Base-by-base conservation (phyloP, 2,113 vertebrate genomes). In the Hoplias malabaricus region DNA sequence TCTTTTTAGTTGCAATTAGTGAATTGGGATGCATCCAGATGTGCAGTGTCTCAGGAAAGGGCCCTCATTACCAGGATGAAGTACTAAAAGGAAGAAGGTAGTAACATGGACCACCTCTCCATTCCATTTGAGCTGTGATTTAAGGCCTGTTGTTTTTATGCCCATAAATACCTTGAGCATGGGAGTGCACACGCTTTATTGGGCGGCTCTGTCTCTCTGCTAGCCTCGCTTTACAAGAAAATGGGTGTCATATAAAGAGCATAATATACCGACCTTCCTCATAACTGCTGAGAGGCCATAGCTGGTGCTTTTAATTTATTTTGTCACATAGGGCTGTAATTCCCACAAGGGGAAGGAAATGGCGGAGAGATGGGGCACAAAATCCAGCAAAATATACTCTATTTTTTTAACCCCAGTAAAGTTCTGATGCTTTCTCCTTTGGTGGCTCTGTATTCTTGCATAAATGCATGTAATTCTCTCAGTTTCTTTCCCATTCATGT, bases 61-160 rank as follows among this genome's bases (percentile, higher is more conserved):
- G 8, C 16, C 34, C 53, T 69, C 10, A 69, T 62, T 67, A 69
- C 65, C 29, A 33, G 29, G 23, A 27, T 56, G 16, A 29, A 62
- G 57, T 61, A 42, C 27, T 72, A 56, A 75, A 67, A 68, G 48
- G 36, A 80, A 80, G 40, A 29, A 68, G 59, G 59, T 53, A 14
- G 75, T 70, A 78, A 63, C 57, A 61, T 29, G 9, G 29, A 14
- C 54, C 25, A 46, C 74, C 25, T 69, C 56, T 48, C 46, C 9
- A 54, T 80, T 62, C 84, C 75, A 75, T 79, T 87, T 89, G 65
- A 84, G 80, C 69, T 66, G 73, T 91, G 88, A 93, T 92, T 92
- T 91, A 91, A 83, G 53, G 85, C 78, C 83, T 89, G 88, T 91
- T 92, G 86, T 91, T 89, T 90, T 86, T 86, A 82, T 83, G 76